Conservation (phyloP, 2,797 vertebrate species). For the Harpagifer antarcticus region DNA sequence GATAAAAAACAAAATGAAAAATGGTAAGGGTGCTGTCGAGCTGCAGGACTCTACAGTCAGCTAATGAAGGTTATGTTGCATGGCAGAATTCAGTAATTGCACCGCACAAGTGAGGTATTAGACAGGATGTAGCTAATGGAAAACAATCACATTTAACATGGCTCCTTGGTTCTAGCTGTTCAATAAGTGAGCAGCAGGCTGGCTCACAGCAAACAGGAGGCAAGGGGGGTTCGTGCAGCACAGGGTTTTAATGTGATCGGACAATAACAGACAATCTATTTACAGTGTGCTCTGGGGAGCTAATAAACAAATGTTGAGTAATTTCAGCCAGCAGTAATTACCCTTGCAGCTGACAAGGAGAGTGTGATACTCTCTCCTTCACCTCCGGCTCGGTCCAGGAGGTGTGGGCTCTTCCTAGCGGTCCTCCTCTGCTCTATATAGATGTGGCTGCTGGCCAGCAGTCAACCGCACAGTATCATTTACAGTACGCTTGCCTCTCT, state of each 20-base stretch:
- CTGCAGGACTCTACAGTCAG: constrained; percentile 77
- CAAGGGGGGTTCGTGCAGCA: constrained; percentile 87
- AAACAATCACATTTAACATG: constrained; percentile 97
- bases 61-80: constrained; percentile 88
- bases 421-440: constrained; percentile 93
- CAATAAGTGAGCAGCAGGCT: constrained; percentile 96
- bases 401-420: constrained; percentile 89
- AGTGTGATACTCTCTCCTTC: constrained; percentile 99
- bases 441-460: constrained; percentile 94
- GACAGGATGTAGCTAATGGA: constrained; percentile 95
- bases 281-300: constrained; percentile 99
- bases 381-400: constrained; percentile 97
- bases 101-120: constrained; percentile 89
- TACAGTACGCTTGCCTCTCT: constrained; percentile 64
- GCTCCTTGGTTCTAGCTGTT: constrained; percentile 91
- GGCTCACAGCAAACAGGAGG: constrained; percentile 96
- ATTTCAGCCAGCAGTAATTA: constrained; percentile 99
- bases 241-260: constrained; percentile 99
- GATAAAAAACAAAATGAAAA: constrained; percentile 78
- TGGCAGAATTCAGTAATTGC: constrained; percentile 88
- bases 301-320: constrained; percentile 99
- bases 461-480: constrained; percentile 87
- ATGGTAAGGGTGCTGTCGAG: constrained; percentile 61
- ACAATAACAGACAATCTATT: constrained; percentile 99
- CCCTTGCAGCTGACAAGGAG: constrained; percentile 99